Evolutionary conservation across 2,113 vertebrate genomes (phyloP), one percentile per base, ranked within the genome.

Genomic region (Periophthalmus modestus): DNA sequence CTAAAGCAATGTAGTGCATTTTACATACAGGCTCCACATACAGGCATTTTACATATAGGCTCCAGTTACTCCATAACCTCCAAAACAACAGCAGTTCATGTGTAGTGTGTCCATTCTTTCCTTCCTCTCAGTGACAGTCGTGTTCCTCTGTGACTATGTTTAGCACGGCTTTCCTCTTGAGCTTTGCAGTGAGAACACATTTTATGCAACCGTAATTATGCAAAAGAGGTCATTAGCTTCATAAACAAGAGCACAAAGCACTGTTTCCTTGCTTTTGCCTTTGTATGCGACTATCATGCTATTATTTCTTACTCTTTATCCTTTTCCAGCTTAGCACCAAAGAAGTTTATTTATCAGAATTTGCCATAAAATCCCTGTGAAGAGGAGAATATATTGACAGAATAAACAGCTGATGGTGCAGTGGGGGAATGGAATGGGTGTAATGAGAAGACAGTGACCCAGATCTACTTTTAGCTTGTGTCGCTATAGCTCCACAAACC

Each of bases 371-470:
- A 48, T 68, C 58, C 23, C 43, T 85, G 74, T 89, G 83, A 88
- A 85, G 62, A 82, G 82, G 77, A 69, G 81, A 87, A 91, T 87
- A 88, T 73, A 81, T 79, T 72, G 47, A 9, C 68, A 57, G 59
- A 59, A 87, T 75, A 88, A 89, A 88, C 81, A 89, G 89, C 82
- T 86, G 81, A 84, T 62, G 85, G 78, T 43, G 12, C 79, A 73
- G 84, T 69, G 10, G 71, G 71, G 82, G 66, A 87, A 76, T 74
- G 74, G 82, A 77, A 81, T 75, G 69, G 63, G 63, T 87, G 82
- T 89, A 89, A 92, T 89, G 83, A 89, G 85, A 74, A 80, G 75
- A 85, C 82, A 77, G 66, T 89, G 89, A 84, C 88, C 89, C 85
- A 89, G 82, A 89, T 90, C 75, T 66, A 73, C 73, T 84, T 88